phyloP scores from a whole-genome alignment of 2,888 invertebrate genomes.

The Drosophila suboccidentalis region DNA sequence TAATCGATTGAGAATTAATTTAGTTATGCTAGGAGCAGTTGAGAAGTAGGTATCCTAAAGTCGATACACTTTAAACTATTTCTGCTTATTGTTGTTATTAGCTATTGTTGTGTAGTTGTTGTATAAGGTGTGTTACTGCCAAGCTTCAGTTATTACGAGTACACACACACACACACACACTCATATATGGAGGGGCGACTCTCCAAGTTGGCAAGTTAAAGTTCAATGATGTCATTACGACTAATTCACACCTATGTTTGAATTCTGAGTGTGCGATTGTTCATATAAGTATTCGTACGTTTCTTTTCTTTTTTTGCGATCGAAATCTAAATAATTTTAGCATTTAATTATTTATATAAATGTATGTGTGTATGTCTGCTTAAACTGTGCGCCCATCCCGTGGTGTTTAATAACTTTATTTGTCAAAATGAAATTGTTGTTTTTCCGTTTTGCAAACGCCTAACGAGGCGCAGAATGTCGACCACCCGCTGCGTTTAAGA shows the following conservation, averaged over 20 bases:
- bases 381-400: constrained; percentile 33
- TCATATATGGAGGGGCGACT: constrained; percentile 43
- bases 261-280: constrained; percentile 67
- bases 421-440: constrained; percentile 64
- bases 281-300: constrained; percentile 14
- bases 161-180: constrained; percentile 8
- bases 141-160: constrained; percentile 71
- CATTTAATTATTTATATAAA: constrained; percentile 61
- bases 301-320: constrained; percentile 39
- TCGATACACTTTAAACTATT: constrained; percentile 5
- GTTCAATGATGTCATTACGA: constrained; percentile 81
- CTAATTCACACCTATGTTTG: constrained; percentile 82
- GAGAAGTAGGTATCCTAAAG: constrained; percentile 20
- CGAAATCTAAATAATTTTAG: constrained; percentile 59
- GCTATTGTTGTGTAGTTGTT: constrained; percentile 42
- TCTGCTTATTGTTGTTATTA: constrained; percentile 32
- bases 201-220: constrained; percentile 73
- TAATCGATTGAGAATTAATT: neutral
- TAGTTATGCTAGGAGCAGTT: neutral
- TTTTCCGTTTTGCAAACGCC: constrained; percentile 28
- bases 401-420: constrained; percentile 75
- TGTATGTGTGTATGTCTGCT: constrained; percentile 27
- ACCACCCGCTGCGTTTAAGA: constrained; percentile 64
- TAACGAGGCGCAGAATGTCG: constrained; percentile 56
- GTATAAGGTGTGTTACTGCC: constrained; percentile 70